Evolutionary conservation across 2,888 invertebrate genomes (phyloP).

Genomic region (Syritta pipiens): DNA sequence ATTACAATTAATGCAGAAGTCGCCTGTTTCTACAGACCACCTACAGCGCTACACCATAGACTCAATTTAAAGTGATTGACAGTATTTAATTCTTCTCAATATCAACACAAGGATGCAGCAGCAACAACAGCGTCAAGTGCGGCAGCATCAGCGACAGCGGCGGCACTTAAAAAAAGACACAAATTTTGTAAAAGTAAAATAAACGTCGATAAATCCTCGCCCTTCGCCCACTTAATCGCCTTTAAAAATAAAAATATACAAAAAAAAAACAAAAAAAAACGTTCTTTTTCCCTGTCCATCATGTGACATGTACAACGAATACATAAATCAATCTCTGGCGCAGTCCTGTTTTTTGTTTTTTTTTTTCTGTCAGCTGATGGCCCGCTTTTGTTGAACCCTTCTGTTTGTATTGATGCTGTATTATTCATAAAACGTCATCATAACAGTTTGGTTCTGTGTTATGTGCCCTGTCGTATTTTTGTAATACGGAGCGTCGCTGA

Average conservation of each 20-base stretch:
- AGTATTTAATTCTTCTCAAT: constrained; percentile 47
- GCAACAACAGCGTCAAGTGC: background rate
- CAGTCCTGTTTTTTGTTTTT: constrained; percentile 6
- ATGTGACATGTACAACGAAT: constrained; percentile 40
- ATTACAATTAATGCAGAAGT: constrained; percentile 37
- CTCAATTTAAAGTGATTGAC: constrained; percentile 59
- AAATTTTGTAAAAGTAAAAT: constrained; percentile 29
- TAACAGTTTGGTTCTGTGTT: constrained; percentile 46
- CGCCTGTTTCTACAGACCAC: too few species aligned
- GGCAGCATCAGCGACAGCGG: background rate
- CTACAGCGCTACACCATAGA: constrained; percentile 1
- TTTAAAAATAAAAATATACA: too few species aligned
- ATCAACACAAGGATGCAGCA: constrained; percentile 39
- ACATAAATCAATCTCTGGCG: constrained; percentile 62
- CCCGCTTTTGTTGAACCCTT: constrained; percentile 32
- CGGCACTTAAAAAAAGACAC: constrained; percentile 29
- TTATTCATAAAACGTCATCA: constrained; percentile 66
- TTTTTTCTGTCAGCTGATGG: constrained; percentile 1
- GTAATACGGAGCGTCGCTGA: constrained; percentile 46
- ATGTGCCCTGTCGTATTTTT: constrained; percentile 58
- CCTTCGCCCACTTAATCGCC: constrained; percentile 56
- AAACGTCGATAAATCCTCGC: constrained; percentile 47
- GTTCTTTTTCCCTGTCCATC: constrained; percentile 59
- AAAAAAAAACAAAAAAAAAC: constrained; percentile 26
- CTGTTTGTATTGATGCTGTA: constrained; percentile 53